Percentiles rank a stretch among this genome's conserved stretches.
Conservation (phyloP, 2,113 vertebrate genomes). For the Peromyscus polionotus region DNA sequence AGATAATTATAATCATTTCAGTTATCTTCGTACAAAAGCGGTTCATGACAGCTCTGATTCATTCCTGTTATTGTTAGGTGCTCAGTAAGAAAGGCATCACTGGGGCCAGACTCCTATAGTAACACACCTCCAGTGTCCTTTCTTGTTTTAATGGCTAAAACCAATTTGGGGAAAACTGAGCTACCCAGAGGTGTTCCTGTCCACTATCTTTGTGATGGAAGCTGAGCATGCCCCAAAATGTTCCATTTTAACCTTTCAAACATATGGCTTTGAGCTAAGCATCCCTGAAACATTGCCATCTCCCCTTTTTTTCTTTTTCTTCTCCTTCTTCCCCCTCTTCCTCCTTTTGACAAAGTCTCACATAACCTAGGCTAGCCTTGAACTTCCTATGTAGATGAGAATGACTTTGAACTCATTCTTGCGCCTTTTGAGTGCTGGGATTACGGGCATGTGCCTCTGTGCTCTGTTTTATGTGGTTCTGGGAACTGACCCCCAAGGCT, state of each 20-base stretch:
- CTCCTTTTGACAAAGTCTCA: background rate
- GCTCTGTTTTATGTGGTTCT: background rate
- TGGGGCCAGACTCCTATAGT: background rate
- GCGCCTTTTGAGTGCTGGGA: background rate
- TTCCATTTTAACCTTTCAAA: background rate
- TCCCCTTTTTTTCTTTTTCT: too few species aligned
- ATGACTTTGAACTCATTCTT: background rate
- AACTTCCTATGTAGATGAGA: background rate
- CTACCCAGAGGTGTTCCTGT: background rate
- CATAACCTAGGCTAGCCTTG: background rate
- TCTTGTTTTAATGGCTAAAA: background rate
- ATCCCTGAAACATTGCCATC: background rate
- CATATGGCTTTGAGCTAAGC: background rate
- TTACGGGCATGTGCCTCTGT: background rate
- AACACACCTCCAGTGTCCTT: background rate
- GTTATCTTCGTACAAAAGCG: background rate
- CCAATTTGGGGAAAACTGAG: background rate
- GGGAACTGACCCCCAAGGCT: background rate
- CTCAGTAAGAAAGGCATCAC: background rate
- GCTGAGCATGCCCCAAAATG: background rate
- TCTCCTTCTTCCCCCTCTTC: too few species aligned
- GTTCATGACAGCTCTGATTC: constrained; percentile 6
- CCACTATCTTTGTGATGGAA: background rate
- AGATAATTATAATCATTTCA: background rate
- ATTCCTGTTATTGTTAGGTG: background rate